Base-by-base conservation (phyloP, 2,113 vertebrate genomes). In the Prionailurus viverrinus region DNA sequence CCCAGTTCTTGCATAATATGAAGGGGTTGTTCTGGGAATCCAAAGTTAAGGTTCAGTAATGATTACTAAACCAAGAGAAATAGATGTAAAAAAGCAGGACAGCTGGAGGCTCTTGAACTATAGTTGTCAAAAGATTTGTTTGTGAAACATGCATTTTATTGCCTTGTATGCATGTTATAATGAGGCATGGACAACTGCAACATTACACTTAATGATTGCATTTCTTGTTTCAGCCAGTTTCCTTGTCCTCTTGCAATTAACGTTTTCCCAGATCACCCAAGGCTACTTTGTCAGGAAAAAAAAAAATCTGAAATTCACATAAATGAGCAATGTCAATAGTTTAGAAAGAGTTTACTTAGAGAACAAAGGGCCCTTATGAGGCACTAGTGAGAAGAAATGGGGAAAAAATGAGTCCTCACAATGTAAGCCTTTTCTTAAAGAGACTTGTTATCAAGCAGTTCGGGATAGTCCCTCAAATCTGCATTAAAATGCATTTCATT, bases 401-500 rank as follows among this genome's bases (percentile, higher is more conserved):
- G 99, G 99, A 99, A 99, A 99, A 99, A 99, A 99, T 99, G 99
- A 99, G 99, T 99, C 99, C 98, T 99, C 99, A 99, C 99, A 99
- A 99, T 99, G 99, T 99, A 99, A 99, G 99, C 99, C 99, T 99
- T 99, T 99, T 99, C 99, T 99, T 99, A 99, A 99, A 99, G 99
- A 98, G 99, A 99, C 99, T 99, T 99, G 99, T 99, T 99, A 99
- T 99, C 99, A 99, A 99, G 99, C 99, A 98, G 99, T 99, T 99
- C 99, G 98, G 99, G 98, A 99, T 99, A 99, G 99, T 99, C 99
- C 99, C 99, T 99, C 99, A 98, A 99, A 99, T 99, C 99, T 99
- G 99, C 99, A 99, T 99, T 99, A 99, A 99, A 99, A 99, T 99
- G 99, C 99, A 99, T 99, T 99, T 99, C 99, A 99, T 99, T 99